Evolutionary conservation across 2,888 invertebrate genomes (phyloP), one percentile per base, ranked within the genome.

Genomic region (Smittia sp.): DNA sequence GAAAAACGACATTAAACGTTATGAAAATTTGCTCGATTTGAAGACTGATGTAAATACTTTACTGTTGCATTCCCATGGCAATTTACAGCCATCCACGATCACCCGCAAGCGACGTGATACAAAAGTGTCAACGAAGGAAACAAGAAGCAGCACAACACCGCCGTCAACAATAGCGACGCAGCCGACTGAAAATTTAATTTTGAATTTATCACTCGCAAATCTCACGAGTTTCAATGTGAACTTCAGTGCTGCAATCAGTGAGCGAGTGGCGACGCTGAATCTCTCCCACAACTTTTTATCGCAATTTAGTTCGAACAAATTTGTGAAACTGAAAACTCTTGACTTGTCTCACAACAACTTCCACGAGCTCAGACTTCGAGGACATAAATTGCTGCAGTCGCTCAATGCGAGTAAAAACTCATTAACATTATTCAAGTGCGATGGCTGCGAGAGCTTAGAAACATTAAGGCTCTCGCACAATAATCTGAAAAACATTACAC

Each of bases 401-500:
- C 68, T 68, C 18, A 22, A 68, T 46, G n/a, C 46, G 38, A 68
- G 68, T 41, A n/a, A 20, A 68, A 68, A 68, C 20, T 41, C 27
- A 66, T 25, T 46, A n/a, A 24, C 52, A 27, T 18, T 22, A 20
- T 62, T 74, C 18, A 39, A 11, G 6, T 41, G 68, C 15, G 66
- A 27, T 15, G 62, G 62, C 38, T 24, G 39, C 22, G 69, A 54
- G 27, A 68, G 68, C 63, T 38, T 75, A n/a, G 41, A 70, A 15
- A 68, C 54, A 24, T 46, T 75, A 15, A 72, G 75, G 63, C 74
- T 76, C 52, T 75, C 75, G 2, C 63, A 68, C 52, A 76, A 76
- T 38, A 54, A 74, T 6, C 66, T 75, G 32, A 69, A 0, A 38
- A 73, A 77, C 2, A 74, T 81, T 24, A 77, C 78, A 74, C 62